Evolutionary conservation across 2,797 vertebrate species (phyloP).

Genomic region (Enteromius afrohamiltoni): DNA sequence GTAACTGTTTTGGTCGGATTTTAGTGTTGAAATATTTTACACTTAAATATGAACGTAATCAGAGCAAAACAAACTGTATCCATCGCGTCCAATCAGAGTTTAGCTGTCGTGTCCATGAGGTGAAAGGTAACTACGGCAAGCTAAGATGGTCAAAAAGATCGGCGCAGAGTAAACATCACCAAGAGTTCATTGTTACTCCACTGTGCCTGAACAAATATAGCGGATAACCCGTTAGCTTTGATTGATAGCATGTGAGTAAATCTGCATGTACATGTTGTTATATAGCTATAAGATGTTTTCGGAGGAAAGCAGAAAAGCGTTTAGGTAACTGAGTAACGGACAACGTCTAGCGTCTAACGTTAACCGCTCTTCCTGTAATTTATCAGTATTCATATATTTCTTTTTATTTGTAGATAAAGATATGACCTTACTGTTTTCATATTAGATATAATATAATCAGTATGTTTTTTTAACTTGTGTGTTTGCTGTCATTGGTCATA

Average conservation of each 20-base stretch:
- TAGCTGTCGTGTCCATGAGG: conserved; percentile 78
- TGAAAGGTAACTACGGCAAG: conserved; percentile 71
- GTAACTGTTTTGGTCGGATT: too few species aligned
- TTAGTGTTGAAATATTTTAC: too few species aligned
- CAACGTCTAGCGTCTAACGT: too few species aligned
- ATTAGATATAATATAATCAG: neutral
- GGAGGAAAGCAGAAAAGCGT: neutral
- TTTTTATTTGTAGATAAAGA: neutral
- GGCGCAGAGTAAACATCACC: neutral
- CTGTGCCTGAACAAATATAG: neutral
- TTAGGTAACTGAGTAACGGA: neutral
- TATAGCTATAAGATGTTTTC: neutral
- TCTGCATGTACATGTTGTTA: neutral
- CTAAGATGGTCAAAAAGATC: neutral
- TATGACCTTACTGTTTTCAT: neutral
- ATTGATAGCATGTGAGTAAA: conserved; percentile 28
- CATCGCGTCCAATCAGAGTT: conserved; percentile 69
- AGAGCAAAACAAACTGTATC: too few species aligned
- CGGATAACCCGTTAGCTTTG: neutral
- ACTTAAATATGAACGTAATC: neutral
- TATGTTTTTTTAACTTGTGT: neutral
- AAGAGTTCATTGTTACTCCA: neutral
- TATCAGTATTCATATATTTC: neutral
- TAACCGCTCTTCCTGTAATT: neutral
- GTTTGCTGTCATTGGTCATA: neutral